Evolutionary conservation across 1,140 invertebrate species (phyloP), one percentile per base, ranked within the genome.

Genomic region (Eufriesea mexicana): DNA sequence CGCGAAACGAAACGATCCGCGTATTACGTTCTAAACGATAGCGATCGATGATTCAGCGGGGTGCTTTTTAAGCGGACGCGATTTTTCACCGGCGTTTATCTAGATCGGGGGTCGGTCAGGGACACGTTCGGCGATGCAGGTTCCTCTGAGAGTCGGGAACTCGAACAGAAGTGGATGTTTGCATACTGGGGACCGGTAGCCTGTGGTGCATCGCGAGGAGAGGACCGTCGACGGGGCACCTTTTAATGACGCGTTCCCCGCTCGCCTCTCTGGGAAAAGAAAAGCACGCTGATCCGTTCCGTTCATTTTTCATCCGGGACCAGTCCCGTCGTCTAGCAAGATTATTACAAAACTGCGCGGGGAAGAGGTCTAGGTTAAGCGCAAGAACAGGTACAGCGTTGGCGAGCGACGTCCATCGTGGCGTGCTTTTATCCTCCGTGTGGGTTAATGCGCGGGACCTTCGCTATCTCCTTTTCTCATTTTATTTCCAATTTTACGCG

Each of bases 281-380:
- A 84, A 87, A 85, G 59, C 62, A 78, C 70, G 64, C 61, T 79
- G 79, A 88, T 83, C 59, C 78, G 73, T 84, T 75, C 81, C 67
- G 85, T 51, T 42, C 49, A 88, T 88, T 88, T 88, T 88, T 88
- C 83, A 88, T 85, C 71, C 64, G 61, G 59, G 83, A 88, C 87
- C 83, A 88, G 87, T 88, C 79, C 61, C 79, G 71, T 59, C 74
- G 75, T 76, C 83, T 76, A 70, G 83, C 79, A 72, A 57, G 86
- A 88, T 88, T 88, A 87, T 88, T 88, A 88, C 84, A 71, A 83
- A 83, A 83, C 70, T 75, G 59, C 66, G 61, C 61, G 55, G 12
- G 59, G 68, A 70, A 61, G 61, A 86, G 85, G 72, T 84, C 83
- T 80, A 79, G 83, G 77, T 79, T 80, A 79, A 84, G 59, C 76